Conservation (phyloP, 2,113 vertebrate species). For the Cheirogaleus medius region DNA sequence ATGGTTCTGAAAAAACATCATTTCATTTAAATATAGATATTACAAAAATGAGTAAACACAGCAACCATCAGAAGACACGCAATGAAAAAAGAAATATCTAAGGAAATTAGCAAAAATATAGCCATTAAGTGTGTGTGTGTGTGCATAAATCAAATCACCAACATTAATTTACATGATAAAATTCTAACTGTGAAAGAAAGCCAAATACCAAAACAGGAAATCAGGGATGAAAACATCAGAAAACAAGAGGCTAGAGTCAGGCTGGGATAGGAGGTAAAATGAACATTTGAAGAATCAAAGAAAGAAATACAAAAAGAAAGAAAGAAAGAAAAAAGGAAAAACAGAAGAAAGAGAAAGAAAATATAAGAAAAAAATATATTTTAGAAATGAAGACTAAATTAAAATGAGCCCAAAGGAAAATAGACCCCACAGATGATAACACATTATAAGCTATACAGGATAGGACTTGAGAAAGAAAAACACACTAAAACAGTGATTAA, state of each 20-base stretch:
- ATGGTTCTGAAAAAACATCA: not conserved
- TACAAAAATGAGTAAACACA: not conserved
- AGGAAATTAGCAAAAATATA: not conserved
- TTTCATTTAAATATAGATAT: not conserved
- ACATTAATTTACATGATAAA: not conserved
- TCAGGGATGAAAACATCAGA: not conserved
- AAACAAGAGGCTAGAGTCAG: not conserved
- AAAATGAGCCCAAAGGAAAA: not conserved
- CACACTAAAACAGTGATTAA: not conserved
- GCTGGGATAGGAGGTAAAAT: not conserved
- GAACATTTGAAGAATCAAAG: not conserved
- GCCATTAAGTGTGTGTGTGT: not conserved
- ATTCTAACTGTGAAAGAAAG: not conserved
- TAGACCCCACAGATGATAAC: rapidly evolving
- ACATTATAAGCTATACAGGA: not conserved
- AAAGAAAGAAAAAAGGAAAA: too few species aligned
- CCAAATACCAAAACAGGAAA: not conserved
- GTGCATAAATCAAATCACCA: not conserved
- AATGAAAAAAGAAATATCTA: not conserved
- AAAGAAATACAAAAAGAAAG: not conserved
- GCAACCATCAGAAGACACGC: not conserved
- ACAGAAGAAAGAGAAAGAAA: too few species aligned
- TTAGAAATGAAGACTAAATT: not conserved
- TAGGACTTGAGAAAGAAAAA: not conserved
- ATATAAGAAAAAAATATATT: not conserved